phyloP scores from a whole-genome alignment of 2,888 invertebrate genomes.

The Cantharis nigra region DNA sequence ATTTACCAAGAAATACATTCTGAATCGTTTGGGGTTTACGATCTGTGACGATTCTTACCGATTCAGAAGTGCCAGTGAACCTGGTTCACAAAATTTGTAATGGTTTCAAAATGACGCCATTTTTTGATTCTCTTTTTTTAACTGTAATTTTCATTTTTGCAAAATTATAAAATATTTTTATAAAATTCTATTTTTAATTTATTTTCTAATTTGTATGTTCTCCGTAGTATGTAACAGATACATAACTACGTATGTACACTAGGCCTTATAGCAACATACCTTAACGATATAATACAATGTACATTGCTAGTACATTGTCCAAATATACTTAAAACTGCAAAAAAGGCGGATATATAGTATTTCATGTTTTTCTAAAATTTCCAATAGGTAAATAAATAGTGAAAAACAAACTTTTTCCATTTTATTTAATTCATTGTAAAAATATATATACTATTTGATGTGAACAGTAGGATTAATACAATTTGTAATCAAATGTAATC shows the following conservation, averaged over 20 bases:
- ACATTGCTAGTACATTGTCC: not conserved
- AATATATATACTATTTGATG: not conserved
- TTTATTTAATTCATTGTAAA: not conserved
- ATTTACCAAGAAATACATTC: slow-evolving; percentile 16
- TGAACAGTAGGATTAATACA: not conserved
- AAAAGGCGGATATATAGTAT: not conserved
- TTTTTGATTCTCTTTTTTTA: slow-evolving; percentile 1
- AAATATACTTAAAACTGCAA: not conserved
- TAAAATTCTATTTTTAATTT: not conserved
- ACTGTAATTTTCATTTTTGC: not conserved
- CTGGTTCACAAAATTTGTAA: slow-evolving; percentile 17
- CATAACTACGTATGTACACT: too few relatives aligned
- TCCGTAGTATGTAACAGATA: not conserved
- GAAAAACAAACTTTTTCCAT: not conserved
- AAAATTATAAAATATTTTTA: not conserved
- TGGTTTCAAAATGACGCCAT: not conserved
- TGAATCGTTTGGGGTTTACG: slow-evolving; percentile 24
- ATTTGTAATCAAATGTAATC: not conserved
- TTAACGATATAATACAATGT: not conserved
- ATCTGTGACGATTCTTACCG: slow-evolving; percentile 15
- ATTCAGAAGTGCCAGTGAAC: slow-evolving; percentile 24
- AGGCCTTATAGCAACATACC: not conserved
- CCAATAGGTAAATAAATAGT: not conserved
- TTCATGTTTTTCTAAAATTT: not conserved
- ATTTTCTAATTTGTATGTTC: not conserved